These are phyloP conservation scores for Eucriotettix oculatus DNA, from an alignment of 2,888 invertebrate genomes.

Conservation along the genomic window DNA sequence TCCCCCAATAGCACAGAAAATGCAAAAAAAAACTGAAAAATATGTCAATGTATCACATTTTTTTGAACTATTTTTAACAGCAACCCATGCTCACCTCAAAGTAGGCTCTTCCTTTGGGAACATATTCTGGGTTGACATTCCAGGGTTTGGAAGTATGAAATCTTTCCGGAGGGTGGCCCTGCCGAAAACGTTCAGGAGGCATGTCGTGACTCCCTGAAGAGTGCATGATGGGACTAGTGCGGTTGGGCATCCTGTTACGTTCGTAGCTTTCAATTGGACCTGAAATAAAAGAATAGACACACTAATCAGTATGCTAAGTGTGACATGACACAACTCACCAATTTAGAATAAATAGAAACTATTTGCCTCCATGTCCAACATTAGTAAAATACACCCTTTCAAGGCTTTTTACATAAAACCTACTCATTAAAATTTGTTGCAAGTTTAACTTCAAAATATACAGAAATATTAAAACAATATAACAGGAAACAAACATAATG, in stretches of 20 bases:
- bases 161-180: constrained; percentile 1
- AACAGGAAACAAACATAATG: too few relatives aligned
- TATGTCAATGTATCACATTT: too few relatives aligned
- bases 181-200: neutral
- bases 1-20: too few relatives aligned
- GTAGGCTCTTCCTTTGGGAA: constrained; percentile 12
- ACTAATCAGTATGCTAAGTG: neutral
- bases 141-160: constrained; percentile 5
- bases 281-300: neutral
- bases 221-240: neutral
- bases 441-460: too few relatives aligned
- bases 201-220: neutral
- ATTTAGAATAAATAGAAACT: neutral
- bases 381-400: too few relatives aligned
- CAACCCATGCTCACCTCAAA: constrained; percentile 13
- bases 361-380: too few relatives aligned
- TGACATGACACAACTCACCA: neutral
- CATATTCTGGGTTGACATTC: constrained; percentile 12
- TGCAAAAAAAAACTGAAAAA: too few relatives aligned
- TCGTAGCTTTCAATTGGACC: constrained; percentile 1
- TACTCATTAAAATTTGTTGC: too few relatives aligned
- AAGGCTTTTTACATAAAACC: too few relatives aligned
- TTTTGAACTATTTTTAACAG: neutral
- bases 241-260: neutral
- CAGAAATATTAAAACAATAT: too few relatives aligned